phyloP scores from a whole-genome alignment of 1,140 invertebrate species.

The Sitodiplosis mosellana region DNA sequence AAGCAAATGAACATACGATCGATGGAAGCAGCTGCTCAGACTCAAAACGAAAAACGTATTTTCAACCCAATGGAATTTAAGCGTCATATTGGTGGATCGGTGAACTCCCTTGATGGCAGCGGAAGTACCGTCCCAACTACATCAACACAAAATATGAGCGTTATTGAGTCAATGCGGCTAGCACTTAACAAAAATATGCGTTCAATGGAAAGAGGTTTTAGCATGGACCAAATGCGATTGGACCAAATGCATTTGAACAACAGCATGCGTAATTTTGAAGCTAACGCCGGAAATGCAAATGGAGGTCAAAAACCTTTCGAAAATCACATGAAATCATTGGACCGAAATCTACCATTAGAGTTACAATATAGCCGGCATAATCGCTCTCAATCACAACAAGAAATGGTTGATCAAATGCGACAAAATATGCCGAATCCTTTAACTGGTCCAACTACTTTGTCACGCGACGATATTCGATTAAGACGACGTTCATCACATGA shows the following conservation, averaged over 20 bases:
- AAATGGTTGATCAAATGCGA: slow-evolving; percentile 14
- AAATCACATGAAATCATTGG: slow-evolving; percentile 23
- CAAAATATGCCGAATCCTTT: slow-evolving; percentile 15
- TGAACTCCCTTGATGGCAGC: slow-evolving; percentile 3
- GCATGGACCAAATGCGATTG: slow-evolving; percentile 7
- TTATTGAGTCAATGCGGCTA: neutral
- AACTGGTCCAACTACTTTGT: slow-evolving; percentile 5
- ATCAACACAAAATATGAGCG: slow-evolving; percentile 2
- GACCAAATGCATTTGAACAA: neutral
- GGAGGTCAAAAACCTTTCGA: slow-evolving; percentile 12
- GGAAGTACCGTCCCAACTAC: no score
- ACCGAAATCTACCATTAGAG: slow-evolving; percentile 21
- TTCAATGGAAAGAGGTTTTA: slow-evolving; percentile 4
- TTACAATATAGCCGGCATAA: slow-evolving; percentile 23
- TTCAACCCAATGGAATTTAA: slow-evolving; percentile 12
- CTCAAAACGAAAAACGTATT: slow-evolving; percentile 14
- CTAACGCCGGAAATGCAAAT: slow-evolving; percentile 1
- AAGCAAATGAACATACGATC: slow-evolving; percentile 19
- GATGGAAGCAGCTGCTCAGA: slow-evolving; percentile 14
- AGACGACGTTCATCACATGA: slow-evolving; percentile 23
- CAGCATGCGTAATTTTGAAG: slow-evolving; percentile 2
- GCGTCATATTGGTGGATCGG: slow-evolving; percentile 11
- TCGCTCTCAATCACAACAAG: no score
- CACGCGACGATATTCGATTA: slow-evolving; percentile 22
- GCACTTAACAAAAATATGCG: slow-evolving; percentile 3